Conservation (phyloP, 1,140 invertebrate species). For the Pogonomyrmex barbatus region DNA sequence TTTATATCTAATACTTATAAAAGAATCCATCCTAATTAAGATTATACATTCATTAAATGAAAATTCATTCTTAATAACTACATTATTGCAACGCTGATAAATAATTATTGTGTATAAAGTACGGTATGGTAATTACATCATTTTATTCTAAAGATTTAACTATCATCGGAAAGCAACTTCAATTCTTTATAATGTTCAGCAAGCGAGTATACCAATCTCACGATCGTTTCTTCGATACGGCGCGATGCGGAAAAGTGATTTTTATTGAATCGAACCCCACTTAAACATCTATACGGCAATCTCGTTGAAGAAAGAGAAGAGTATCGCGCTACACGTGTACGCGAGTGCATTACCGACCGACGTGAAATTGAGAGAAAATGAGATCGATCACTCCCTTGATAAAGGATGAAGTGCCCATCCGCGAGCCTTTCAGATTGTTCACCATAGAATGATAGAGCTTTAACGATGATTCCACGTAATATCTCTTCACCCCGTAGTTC, state of each 20-base stretch:
- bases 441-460: constrained; percentile 63
- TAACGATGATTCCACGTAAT: constrained; percentile 66
- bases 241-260: constrained; percentile 36
- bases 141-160: background rate
- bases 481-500: constrained; percentile 9
- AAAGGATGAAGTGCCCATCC: constrained; percentile 16
- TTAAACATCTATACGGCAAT: constrained; percentile 45
- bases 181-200: background rate
- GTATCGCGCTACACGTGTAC: constrained; percentile 1
- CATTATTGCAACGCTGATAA: background rate
- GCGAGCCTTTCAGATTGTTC: constrained; percentile 51
- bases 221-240: constrained; percentile 26
- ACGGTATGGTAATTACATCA: background rate
- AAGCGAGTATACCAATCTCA: background rate
- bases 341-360: constrained; percentile 44
- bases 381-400: constrained; percentile 47
- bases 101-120: background rate
- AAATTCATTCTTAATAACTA: background rate
- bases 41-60: background rate
- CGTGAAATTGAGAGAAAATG: constrained; percentile 65
- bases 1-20: background rate
- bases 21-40: background rate
- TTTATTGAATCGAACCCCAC: constrained; percentile 29
- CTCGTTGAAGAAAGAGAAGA: constrained; percentile 46
- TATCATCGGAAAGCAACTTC: constrained; percentile 6